Conservation (phyloP, 2,888 invertebrate genomes). For the Hartigia nigra region DNA sequence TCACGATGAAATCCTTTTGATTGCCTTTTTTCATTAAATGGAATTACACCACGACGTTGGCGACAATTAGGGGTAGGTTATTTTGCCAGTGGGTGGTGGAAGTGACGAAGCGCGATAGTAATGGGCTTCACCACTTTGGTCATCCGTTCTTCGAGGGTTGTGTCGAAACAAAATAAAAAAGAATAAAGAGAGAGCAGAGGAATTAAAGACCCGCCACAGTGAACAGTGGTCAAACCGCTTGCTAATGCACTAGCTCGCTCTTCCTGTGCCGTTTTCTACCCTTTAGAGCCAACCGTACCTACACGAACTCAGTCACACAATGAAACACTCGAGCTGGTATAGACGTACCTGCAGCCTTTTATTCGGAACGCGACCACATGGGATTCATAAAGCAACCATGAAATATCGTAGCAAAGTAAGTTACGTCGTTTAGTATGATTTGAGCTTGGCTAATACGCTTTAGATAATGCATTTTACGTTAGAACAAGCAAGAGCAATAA, state of each 20-base stretch:
- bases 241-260: slow-evolving; percentile 30
- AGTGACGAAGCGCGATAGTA: not conserved
- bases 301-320: not conserved
- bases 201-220: slow-evolving; percentile 21
- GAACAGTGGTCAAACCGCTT: slow-evolving; percentile 31
- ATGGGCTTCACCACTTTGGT: slow-evolving; percentile 2
- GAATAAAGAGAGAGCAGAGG: slow-evolving; percentile 13
- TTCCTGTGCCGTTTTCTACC: not conserved
- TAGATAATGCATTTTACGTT: slow-evolving; percentile 46
- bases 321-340: not conserved
- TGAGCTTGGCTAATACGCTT: slow-evolving; percentile 49
- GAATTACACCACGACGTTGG: slow-evolving; percentile 6
- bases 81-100: not conserved
- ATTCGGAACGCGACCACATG: slow-evolving; percentile 40
- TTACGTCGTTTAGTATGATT: slow-evolving; percentile 52
- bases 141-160: slow-evolving; percentile 1
- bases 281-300: not conserved
- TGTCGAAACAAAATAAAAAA: not conserved
- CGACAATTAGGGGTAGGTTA: not conserved
- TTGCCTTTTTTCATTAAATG: slow-evolving; percentile 8
- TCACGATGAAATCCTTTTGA: slow-evolving; percentile 2
- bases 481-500: slow-evolving; percentile 11
- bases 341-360: slow-evolving; percentile 35
- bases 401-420: slow-evolving; percentile 51
- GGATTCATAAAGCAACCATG: slow-evolving; percentile 50